phyloP scores from a whole-genome alignment of 2,113 vertebrate species.

The Poecilia latipinna region DNA sequence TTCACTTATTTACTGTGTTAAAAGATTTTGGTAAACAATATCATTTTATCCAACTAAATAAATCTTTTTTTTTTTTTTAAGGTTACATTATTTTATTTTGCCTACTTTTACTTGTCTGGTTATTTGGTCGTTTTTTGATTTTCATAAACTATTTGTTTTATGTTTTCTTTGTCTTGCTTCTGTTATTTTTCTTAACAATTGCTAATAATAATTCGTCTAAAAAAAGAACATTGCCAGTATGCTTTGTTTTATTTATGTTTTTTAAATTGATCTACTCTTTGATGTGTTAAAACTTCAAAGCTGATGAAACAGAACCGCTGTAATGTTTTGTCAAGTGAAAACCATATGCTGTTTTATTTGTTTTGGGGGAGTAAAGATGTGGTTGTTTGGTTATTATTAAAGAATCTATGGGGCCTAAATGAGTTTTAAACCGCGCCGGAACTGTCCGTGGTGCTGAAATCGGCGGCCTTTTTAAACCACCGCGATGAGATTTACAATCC shows the following conservation, averaged over 20 bases:
- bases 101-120: too few relatives aligned
- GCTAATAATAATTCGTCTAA: neutral
- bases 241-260: neutral
- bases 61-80: too few relatives aligned
- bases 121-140: too few relatives aligned
- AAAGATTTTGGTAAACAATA: too few relatives aligned
- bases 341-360: neutral
- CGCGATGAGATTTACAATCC: neutral
- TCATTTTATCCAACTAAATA: too few relatives aligned
- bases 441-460: constrained; percentile 68
- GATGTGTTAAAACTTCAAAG: neutral
- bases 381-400: neutral
- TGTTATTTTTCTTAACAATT: neutral
- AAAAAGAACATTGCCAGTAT: neutral
- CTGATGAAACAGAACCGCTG: neutral
- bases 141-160: too few relatives aligned
- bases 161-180: too few relatives aligned
- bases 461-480: neutral
- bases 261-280: neutral
- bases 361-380: neutral
- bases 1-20: too few relatives aligned
- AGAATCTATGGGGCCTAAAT: rapidly evolving
- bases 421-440: rapidly evolving
- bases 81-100: too few relatives aligned
- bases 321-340: neutral